Percentiles rank a stretch among this genome's conserved stretches.
These are phyloP conservation scores for Camponotus fellah DNA, from an alignment of 2,888 invertebrate genomes.

Conservation along the genomic window DNA sequence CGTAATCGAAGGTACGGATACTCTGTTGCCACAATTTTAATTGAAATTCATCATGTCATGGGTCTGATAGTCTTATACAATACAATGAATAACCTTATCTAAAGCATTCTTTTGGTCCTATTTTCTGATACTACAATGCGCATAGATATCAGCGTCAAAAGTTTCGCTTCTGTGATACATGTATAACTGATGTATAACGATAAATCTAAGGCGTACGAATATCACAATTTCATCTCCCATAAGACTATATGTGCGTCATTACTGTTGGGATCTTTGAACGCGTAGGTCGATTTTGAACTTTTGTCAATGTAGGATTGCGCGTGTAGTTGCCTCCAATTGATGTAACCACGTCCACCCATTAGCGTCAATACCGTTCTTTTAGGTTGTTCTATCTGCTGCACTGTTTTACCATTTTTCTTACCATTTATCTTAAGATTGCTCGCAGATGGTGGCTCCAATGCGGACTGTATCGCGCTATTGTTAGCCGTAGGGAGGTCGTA, in stretches of 20 bases:
- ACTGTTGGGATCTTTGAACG: constrained; percentile 90
- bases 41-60: constrained; percentile 19
- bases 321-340: constrained; percentile 92
- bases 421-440: constrained; percentile 74
- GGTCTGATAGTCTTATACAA: constrained; percentile 27
- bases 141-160: constrained; percentile 42
- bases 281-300: constrained; percentile 80
- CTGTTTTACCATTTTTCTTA: constrained; percentile 81
- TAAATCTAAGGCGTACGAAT: constrained; percentile 63
- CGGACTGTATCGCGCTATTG: constrained; percentile 80
- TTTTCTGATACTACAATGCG: constrained; percentile 58
- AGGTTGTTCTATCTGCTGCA: constrained; percentile 86
- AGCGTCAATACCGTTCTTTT: constrained; percentile 93
- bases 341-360: constrained; percentile 96
- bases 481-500: constrained; percentile 75
- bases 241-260: constrained; percentile 96
- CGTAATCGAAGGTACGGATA: constrained; percentile 42
- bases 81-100: constrained; percentile 20
- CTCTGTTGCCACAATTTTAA: constrained; percentile 44
- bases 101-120: constrained; percentile 72
- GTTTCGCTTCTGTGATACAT: background rate
- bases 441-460: constrained; percentile 73
- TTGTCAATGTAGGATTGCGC: constrained; percentile 87
- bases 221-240: constrained; percentile 95
- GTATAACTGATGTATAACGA: constrained; percentile 44